phyloP scores from a whole-genome alignment of 2,797 vertebrate genomes.

The Pantherophis vulpinus region DNA sequence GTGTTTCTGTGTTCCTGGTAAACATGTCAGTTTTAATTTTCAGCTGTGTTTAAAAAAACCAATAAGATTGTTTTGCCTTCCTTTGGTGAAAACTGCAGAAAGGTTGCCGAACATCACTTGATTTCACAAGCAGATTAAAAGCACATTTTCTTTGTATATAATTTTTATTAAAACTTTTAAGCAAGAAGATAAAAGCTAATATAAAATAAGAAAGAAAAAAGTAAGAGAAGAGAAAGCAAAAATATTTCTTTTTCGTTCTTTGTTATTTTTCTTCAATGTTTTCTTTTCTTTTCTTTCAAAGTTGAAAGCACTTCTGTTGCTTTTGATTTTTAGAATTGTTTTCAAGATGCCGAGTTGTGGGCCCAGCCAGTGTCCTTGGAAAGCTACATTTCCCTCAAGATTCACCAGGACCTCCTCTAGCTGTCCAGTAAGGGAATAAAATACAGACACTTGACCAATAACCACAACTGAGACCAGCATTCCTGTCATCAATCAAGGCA shows the following conservation, averaged over 20 bases:
- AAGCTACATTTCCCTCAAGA: neutral
- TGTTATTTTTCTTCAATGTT: neutral
- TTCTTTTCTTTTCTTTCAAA: neutral
- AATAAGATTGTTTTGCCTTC: constrained; percentile 23
- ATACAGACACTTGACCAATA: neutral
- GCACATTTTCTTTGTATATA: neutral
- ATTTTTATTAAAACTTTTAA: neutral
- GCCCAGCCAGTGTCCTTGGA: neutral
- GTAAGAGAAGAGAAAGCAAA: neutral
- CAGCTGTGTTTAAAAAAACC: constrained; percentile 37
- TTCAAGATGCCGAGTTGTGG: neutral
- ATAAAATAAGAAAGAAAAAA: neutral
- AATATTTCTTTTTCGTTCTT: neutral
- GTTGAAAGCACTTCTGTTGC: neutral
- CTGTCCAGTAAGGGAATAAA: neutral
- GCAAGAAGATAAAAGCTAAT: neutral
- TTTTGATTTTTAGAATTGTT: neutral
- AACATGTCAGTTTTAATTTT: constrained; percentile 44
- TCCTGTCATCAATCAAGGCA: neutral
- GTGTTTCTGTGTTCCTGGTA: constrained; percentile 48
- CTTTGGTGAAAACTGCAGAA: constrained; percentile 46
- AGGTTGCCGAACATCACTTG: neutral
- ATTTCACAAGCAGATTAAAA: constrained; percentile 17
- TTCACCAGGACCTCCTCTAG: neutral
- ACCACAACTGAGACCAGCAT: neutral